Evolutionary conservation across 2,113 vertebrate species (phyloP), one percentile per base, ranked within the genome.

Genomic region (Erythrocercus mccallii): DNA sequence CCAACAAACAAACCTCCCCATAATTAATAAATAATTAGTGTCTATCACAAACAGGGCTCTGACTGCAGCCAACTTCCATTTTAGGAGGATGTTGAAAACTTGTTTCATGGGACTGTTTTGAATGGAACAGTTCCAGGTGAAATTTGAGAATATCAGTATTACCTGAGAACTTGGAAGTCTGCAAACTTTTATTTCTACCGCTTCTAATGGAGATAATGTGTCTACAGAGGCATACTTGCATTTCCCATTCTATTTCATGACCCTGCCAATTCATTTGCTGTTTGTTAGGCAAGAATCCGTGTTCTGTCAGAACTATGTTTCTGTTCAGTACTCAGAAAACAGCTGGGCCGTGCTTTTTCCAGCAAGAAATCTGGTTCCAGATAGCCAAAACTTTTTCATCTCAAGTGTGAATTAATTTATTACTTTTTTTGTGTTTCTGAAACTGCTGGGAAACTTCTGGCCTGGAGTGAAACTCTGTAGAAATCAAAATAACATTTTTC

Each of bases 401-500:
- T 86, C 31, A 50, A 47, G 8, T 37, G 11, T 70, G 38, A 38
- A 60, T 61, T 87, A 84, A 56, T 81, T 60, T 6, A 20, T 71
- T 78, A 61, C n/a, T 79, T 84, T 66, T 89, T 23, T 17, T 53
- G 8, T 81, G 13, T 56, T 89, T 9, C 69, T 87, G 72, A 88
- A 92, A 76, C 48, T 70, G 25, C 18, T 4, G 19, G 18, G 20
- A 33, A 92, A 91, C 57, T 88, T 92, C 82, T 62, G 31, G 31
- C 12, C 30, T 51, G 44, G 31, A 91, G 66, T 71, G 53, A 89
- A 88, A 78, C 64, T 86, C 71, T 6, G 23, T 50, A 84, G n/a
- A 92, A 92, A 85, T 79, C 48, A 61, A 76, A 87, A 81, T 45
- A 91, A 73, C 37, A 15, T 89, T 87, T 95, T 84, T 44, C 27